Evolutionary conservation across 2,113 vertebrate genomes (phyloP).

Genomic region (Anguilla japonica): DNA sequence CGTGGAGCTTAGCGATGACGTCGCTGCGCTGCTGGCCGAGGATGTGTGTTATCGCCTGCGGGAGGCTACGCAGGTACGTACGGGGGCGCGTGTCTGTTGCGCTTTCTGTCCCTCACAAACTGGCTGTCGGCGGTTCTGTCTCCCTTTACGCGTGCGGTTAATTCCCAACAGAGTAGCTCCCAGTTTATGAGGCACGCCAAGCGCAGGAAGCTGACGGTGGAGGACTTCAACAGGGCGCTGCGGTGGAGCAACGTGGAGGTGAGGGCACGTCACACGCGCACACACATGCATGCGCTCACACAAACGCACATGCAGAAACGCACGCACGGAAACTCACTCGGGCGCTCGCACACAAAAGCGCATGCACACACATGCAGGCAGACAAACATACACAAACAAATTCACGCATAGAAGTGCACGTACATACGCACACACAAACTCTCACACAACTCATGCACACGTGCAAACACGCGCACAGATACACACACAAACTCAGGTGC

Average conservation of each 20-base stretch:
- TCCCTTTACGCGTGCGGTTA: neutral
- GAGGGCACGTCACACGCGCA: neutral
- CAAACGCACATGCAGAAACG: neutral
- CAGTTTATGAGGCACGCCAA: conserved; percentile 89
- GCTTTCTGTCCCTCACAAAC: no score
- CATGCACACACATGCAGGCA: neutral
- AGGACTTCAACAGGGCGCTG: conserved; percentile 87
- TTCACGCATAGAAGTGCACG: neutral
- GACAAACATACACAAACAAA: neutral
- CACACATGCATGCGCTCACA: neutral
- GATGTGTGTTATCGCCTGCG: conserved; percentile 88
- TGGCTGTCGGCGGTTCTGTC: neutral
- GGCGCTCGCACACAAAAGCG: neutral
- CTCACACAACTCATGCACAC: neutral
- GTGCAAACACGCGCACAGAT: neutral
- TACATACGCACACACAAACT: neutral
- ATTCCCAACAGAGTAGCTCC: conserved; percentile 77
- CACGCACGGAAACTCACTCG: neutral
- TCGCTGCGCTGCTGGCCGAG: conserved; percentile 82
- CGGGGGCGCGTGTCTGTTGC: neutral
- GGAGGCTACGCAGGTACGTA: conserved; percentile 81
- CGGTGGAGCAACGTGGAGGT: conserved; percentile 92
- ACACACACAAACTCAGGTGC: neutral
- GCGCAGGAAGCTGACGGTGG: conserved; percentile 82
- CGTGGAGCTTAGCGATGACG: conserved; percentile 82